These are phyloP conservation scores for Apodemus speciosus DNA, from an alignment of 2,113 vertebrate species.

Conservation along the genomic window DNA sequence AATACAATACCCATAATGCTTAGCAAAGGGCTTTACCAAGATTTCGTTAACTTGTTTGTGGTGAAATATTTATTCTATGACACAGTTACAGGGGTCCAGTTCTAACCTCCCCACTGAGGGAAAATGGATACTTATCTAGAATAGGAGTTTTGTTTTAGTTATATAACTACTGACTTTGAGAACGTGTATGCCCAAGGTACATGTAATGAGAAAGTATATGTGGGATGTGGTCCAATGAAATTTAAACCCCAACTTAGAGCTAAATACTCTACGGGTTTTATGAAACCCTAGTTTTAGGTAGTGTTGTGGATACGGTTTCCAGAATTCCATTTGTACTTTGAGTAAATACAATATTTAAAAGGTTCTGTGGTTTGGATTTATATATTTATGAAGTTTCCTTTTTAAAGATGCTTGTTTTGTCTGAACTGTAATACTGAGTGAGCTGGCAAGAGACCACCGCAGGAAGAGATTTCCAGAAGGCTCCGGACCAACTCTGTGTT, in stretches of 20 bases:
- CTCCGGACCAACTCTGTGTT: constrained; percentile 62
- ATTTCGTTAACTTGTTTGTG: constrained; percentile 76
- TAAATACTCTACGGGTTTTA: constrained; percentile 63
- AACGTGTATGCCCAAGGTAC: constrained; percentile 17
- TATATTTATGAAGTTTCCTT: constrained; percentile 79
- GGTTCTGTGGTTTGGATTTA: constrained; percentile 81
- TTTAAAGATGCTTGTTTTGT: constrained; percentile 80
- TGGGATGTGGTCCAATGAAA: constrained; percentile 54
- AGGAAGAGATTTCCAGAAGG: constrained; percentile 74
- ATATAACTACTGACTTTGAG: constrained; percentile 41
- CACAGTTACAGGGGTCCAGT: constrained; percentile 51
- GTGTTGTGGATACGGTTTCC: constrained; percentile 67
- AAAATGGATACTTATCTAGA: constrained; percentile 46
- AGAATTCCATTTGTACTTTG: constrained; percentile 78
- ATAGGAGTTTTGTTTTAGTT: constrained; percentile 60
- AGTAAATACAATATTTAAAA: constrained; percentile 75
- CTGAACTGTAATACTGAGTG: constrained; percentile 78
- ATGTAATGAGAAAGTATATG: not conserved
- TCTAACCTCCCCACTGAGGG: constrained; percentile 28
- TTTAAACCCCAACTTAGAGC: constrained; percentile 64
- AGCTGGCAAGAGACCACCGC: constrained; percentile 69
- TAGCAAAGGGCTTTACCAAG: constrained; percentile 76
- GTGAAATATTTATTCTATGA: constrained; percentile 75
- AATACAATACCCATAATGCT: constrained; percentile 76
- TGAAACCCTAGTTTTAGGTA: constrained; percentile 71